phyloP scores from a whole-genome alignment of 2,888 invertebrate genomes.

The Lucinisca nassula region DNA sequence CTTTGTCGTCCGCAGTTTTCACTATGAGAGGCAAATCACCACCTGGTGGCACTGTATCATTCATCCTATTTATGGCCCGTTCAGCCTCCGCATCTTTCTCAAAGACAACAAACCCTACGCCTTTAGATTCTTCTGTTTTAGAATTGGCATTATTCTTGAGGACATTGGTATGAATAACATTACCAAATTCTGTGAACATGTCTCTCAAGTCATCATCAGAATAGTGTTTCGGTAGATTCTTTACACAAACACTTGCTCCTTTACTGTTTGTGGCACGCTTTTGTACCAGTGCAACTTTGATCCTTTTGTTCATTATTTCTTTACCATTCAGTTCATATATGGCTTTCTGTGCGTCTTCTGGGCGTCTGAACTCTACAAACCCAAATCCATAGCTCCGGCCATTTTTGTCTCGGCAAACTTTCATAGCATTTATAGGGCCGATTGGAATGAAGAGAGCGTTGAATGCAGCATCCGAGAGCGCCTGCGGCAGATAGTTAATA shows the following conservation, averaged over 20 bases:
- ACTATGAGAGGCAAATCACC: constrained; percentile 95
- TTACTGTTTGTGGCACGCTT: constrained; percentile 97
- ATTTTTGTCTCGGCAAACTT: constrained; percentile 91
- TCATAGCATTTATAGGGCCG: constrained; percentile 96
- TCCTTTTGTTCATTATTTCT: constrained; percentile 95
- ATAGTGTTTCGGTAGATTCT: constrained; percentile 92
- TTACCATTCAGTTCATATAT: constrained; percentile 96
- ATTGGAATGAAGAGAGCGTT: constrained; percentile 95
- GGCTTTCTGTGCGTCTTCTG: constrained; percentile 95
- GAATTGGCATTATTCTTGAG: constrained; percentile 96
- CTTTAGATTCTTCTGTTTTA: constrained; percentile 95
- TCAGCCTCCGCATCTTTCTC: constrained; percentile 96
- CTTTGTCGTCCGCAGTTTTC: too few species aligned
- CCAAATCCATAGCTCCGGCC: constrained; percentile 99
- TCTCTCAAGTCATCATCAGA: constrained; percentile 94
- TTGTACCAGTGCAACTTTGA: constrained; percentile 98
- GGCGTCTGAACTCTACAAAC: constrained; percentile 96
- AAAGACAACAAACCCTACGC: constrained; percentile 95
- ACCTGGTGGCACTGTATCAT: constrained; percentile 94
- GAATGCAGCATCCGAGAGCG: constrained; percentile 96
- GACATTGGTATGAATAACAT: constrained; percentile 97
- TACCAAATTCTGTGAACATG: constrained; percentile 95
- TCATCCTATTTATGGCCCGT: constrained; percentile 95
- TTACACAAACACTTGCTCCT: constrained; percentile 96
- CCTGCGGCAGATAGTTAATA: constrained; percentile 98